Evolutionary conservation across 2,888 invertebrate species (phyloP).

Genomic region (Mythimna lalbum): DNA sequence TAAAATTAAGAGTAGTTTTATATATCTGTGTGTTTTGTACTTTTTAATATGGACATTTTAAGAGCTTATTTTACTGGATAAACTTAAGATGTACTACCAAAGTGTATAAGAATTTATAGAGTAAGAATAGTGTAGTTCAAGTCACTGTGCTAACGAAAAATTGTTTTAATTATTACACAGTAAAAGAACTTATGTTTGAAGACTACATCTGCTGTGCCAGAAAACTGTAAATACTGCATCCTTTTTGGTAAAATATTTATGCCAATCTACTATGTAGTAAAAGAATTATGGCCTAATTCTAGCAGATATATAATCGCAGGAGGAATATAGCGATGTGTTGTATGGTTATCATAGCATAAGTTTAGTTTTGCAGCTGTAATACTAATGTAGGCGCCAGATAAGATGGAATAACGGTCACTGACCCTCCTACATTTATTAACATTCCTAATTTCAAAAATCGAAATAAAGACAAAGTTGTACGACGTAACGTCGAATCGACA

Average conservation of each 20-base stretch:
- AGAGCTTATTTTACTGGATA: conserved; percentile 42
- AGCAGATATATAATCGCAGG: neutral
- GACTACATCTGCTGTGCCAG: neutral
- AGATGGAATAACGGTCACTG: too few relatives aligned
- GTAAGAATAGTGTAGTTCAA: conserved; percentile 31
- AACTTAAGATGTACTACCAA: conserved; percentile 40
- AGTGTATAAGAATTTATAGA: conserved; percentile 42
- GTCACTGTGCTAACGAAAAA: too few relatives aligned
- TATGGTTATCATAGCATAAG: neutral
- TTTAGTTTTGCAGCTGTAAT: conserved; percentile 13
- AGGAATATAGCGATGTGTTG: neutral
- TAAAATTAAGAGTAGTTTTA: conserved; percentile 32
- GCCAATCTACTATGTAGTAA: neutral
- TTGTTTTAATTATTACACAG: too few relatives aligned
- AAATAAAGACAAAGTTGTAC: too few relatives aligned
- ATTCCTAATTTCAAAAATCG: too few relatives aligned
- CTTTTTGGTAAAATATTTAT: neutral
- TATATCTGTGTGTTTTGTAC: conserved; percentile 30
- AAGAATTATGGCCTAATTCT: neutral
- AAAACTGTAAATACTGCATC: neutral
- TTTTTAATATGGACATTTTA: conserved; percentile 31
- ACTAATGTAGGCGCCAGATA: too few relatives aligned
- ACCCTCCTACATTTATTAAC: too few relatives aligned
- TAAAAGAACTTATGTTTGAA: neutral
- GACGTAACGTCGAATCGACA: too few relatives aligned